Evolutionary conservation across 2,888 invertebrate species (phyloP).

Genomic region (Linnaemya tessellans): DNA sequence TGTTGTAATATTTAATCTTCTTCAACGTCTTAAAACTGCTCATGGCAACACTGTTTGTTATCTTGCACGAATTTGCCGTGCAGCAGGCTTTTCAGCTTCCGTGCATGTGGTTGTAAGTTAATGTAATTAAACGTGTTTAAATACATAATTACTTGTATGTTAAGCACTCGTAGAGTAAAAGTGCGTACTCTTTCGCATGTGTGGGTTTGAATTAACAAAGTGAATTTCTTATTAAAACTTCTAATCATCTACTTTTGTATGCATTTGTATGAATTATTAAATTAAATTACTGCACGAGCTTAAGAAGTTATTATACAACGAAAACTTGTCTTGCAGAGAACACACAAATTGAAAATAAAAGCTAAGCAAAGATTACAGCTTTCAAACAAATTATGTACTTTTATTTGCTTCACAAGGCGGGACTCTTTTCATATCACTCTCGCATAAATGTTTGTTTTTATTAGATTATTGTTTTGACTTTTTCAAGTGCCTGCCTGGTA

Average conservation of each 20-base stretch:
- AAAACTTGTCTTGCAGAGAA: not conserved
- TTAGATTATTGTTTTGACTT: slow-evolving; percentile 1
- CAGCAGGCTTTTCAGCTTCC: not conserved
- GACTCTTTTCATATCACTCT: not conserved
- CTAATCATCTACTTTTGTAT: not conserved
- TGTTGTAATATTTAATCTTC: too few relatives aligned
- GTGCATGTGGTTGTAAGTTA: slow-evolving; percentile 20
- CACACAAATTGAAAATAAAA: not conserved
- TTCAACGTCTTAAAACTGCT: not conserved
- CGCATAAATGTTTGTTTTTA: not conserved
- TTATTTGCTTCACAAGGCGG: too few relatives aligned
- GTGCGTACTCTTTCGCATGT: slow-evolving; percentile 2
- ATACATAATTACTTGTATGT: slow-evolving; percentile 30
- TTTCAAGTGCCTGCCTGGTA: not conserved
- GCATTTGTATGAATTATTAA: not conserved
- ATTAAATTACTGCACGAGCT: not conserved
- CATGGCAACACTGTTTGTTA: not conserved
- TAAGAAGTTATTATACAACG: slow-evolving; percentile 1
- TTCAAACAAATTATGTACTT: not conserved
- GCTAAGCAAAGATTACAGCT: not conserved
- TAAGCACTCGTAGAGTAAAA: not conserved
- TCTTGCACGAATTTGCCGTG: not conserved
- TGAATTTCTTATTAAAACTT: slow-evolving; percentile 53
- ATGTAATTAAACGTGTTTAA: slow-evolving; percentile 61
- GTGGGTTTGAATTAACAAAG: slow-evolving; percentile 23